Base-by-base conservation (phyloP, 2,888 invertebrate species). In the Scaptomyza cyrtandrae region DNA sequence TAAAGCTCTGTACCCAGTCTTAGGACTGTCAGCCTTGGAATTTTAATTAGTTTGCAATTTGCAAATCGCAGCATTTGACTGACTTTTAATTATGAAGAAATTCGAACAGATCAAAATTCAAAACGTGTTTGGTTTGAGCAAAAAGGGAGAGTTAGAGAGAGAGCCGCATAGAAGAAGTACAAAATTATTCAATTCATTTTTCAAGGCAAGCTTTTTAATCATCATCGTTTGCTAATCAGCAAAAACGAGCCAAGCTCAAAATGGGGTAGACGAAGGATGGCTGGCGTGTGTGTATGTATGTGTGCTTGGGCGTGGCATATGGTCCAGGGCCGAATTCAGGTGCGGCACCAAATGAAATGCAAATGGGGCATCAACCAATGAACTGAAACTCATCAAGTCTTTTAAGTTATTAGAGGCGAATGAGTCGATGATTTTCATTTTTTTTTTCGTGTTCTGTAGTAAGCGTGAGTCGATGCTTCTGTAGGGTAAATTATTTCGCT, bases 11-110 rank as follows among this genome's bases (percentile, higher is more conserved):
- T 41, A 41, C 37, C 13, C 45, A 37, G 11, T 41, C 48, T 39
- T 27, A 39, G 10, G 53, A 56, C 39, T 39, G 43, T 13, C 31
- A 31, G 43, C 7, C 10, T 7, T 50, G 71, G 84, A 80, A 80
- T 84, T 84, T 72, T 78, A 84, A 84, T 84, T 86, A 80, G 76
- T 80, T 86, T 66, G 72, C 65, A 71, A 78, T 66, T 74, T 73
- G 86, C 83, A 78, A 78, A 74, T 86, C 84, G 80, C 65, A 84
- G 72, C 72, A 71, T 76, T 86, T 78, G 81, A 83, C 78, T 74
- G 74, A 63, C 69, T 71, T 84, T 58, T 84, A 84, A 84, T 84
- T 84, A 84, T 80, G 73, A 80, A 35, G 31, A 58, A 80, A 84
- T 84, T 86, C 74, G 78, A 74, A 48, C 71, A 66, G 78, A 78